Evolutionary conservation across 2,113 vertebrate species (phyloP), one percentile per base, ranked within the genome.

Genomic region (Pleuronectes platessa): DNA sequence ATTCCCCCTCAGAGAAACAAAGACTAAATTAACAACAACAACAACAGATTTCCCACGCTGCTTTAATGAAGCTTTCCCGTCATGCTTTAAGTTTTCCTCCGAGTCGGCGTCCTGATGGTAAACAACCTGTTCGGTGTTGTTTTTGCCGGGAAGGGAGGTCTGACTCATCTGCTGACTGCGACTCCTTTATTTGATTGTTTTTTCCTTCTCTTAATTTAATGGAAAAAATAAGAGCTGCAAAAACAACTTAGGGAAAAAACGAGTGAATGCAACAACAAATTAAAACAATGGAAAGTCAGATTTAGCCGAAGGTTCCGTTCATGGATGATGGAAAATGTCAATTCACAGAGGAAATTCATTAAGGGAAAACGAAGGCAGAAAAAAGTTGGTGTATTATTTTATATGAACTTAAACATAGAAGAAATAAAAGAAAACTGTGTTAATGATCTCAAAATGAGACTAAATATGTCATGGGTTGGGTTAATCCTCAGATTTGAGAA

Each of bases 71-170:
- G 54, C 23, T 55, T 80, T 78, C 63, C 79, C 15, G 42, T 58
- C 65, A 72, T 20, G 20, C 47, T 21, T 61, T 9, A 20, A n/a
- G 60, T 49, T 60, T 83, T 56, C 63, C 5, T 59, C 71, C 3
- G 5, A 68, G 10, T 49, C 53, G 15, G 3, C 2, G 8, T 21
- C 21, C 47, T 59, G 49, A 23, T 27, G 61, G 74, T 72, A 72
- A 84, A 86, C 73, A 85, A 70, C 66, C 68, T 66, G 79, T 59
- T 62, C 53, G 76, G 59, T 35, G 65, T 51, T 21, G 61, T 27
- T 55, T 66, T 42, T 81, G 74, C 64, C 61, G 64, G 79, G 74
- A 87, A 89, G 74, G 7, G 10, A 24, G 20, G 0, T 21, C 37
- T 71, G 82, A 85, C 77, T 76, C 61, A 59, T 8, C 84, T 7